Base-by-base conservation (phyloP, 2,888 invertebrate species). In the Subacronicta megacephala region DNA sequence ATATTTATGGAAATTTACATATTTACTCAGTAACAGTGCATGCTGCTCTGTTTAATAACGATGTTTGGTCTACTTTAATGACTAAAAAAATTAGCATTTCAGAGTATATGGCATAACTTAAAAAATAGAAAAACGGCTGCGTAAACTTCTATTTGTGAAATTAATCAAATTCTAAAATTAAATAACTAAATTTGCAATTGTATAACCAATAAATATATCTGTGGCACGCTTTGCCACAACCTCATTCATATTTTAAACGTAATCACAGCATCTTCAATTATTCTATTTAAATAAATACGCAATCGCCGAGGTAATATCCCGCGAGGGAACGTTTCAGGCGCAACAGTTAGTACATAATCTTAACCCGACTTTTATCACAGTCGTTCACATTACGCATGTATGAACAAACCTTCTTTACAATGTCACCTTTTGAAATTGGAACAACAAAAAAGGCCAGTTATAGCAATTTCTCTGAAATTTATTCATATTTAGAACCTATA, bases 311-410 rank as follows among this genome's bases (percentile, higher is more conserved):
- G 74, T 70, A 58, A 78, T 82, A 75, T 65, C 23, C 44, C 62
- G 50, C 58, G 15, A 42, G 54, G 46, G 55, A 38, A 20, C 29
- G 51, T 41, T 58, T 35, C 20, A 73, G 75, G 75, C 85, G 91
- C 91, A 91, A 91, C 91, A 90, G 90, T 87, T 90, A 82, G 87
- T 82, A 83, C 78, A 82, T 88, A 83, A 86, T 81, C 78, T 74
- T 60, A 54, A 58, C 74, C 69, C 74, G 63, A 64, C 57, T 71
- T 78, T 63, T 72, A 73, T 75, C 71, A 68, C 72, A 66, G 70
- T 68, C 64, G 47, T 73, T 67, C 53, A 49, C 51, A 70, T 69
- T 70, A 65, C 43, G 46, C 62, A 64, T 69, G 59, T 67, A 69
- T 72, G 63, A 67, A 44, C 44, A 50, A 61, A 63, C 70, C 74